Evolutionary conservation across 2,113 vertebrate species (phyloP).

Genomic region (Silurus meridionalis): DNA sequence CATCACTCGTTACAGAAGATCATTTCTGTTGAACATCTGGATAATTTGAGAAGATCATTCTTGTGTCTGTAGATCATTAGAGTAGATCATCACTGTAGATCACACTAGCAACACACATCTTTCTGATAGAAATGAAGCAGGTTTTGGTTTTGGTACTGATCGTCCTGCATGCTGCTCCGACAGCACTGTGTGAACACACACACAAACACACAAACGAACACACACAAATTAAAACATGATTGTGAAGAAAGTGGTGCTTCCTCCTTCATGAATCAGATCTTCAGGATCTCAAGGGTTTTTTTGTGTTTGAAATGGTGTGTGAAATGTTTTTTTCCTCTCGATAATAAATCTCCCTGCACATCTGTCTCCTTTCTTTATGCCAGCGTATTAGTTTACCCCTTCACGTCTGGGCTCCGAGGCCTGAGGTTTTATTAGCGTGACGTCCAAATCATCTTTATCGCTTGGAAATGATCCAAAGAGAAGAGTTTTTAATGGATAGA

Average conservation of each 20-base stretch:
- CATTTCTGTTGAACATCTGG: too few species aligned
- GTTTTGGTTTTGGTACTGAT: too few species aligned
- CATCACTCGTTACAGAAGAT: background rate
- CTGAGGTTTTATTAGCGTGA: slow-evolving; percentile 41
- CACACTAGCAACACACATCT: too few species aligned
- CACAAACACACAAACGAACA: too few species aligned
- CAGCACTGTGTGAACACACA: too few species aligned
- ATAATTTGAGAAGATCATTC: too few species aligned
- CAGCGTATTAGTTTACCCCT: slow-evolving; percentile 47
- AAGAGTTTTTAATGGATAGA: background rate
- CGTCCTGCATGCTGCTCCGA: too few species aligned
- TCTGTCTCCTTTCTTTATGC: slow-evolving; percentile 51
- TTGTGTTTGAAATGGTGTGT: background rate
- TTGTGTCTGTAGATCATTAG: too few species aligned
- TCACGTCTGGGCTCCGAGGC: slow-evolving; percentile 23
- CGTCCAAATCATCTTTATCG: slow-evolving; percentile 12
- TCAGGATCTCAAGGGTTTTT: background rate
- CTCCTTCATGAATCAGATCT: background rate
- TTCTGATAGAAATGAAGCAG: too few species aligned
- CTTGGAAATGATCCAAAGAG: background rate
- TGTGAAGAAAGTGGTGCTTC: background rate
- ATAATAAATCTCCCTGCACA: slow-evolving; percentile 47
- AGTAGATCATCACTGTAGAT: too few species aligned
- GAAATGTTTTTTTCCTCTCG: background rate
- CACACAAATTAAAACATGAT: too few species aligned